Evolutionary conservation across 2,888 invertebrate species (phyloP).

Genomic region (Pyralis farinalis): DNA sequence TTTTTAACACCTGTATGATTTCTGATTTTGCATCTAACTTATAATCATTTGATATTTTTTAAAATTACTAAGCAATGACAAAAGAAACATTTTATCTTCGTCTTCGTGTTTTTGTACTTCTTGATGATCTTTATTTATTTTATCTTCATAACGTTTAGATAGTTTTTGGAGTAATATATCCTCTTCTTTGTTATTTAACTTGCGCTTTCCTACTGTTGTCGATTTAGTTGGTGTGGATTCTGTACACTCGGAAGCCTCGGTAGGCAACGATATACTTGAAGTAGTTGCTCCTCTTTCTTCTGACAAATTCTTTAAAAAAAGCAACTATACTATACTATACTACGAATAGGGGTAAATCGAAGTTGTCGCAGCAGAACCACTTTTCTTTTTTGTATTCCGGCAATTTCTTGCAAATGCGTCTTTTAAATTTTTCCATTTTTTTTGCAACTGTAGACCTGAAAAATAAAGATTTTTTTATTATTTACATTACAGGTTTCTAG

Average conservation of each 20-base stretch:
- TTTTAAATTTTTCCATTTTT: conserved; percentile 5
- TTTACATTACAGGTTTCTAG: conserved; percentile 21
- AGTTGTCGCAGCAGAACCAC: conserved; percentile 4
- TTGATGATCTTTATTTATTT: conserved; percentile 5
- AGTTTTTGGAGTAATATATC: conserved; percentile 2
- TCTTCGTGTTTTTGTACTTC: no score
- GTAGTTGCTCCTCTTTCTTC: not conserved
- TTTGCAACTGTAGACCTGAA: conserved; percentile 6
- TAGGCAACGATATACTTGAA: not conserved
- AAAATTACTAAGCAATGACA: no score
- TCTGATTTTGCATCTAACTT: no score
- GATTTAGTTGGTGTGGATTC: conserved; percentile 4
- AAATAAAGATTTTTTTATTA: not conserved
- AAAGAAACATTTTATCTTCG: no score
- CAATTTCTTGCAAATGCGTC: conserved; percentile 3
- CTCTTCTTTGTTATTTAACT: conserved; percentile 5
- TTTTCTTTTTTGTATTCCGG: conserved; percentile 3
- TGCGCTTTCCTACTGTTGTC: not conserved
- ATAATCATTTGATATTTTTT: no score
- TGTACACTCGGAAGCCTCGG: not conserved
- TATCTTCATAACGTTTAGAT: conserved; percentile 1
- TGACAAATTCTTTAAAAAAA: not conserved
- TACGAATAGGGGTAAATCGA: conserved; percentile 5
- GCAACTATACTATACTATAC: not conserved
- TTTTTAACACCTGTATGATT: no score